Conservation (phyloP, 2,797 vertebrate species). For the Thripadectes ignobilis region DNA sequence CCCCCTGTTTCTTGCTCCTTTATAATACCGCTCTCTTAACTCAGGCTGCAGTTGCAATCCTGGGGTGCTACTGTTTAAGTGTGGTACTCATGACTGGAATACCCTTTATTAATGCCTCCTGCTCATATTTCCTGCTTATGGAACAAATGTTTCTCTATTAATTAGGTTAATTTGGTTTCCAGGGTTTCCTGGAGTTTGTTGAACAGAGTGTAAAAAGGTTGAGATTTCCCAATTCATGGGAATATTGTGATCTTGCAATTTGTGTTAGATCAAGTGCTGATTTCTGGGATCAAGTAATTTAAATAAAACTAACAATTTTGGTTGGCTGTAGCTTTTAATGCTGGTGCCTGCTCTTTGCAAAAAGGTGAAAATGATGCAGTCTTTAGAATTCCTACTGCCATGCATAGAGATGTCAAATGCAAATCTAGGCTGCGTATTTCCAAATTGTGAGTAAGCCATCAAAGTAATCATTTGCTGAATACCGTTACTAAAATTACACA, state of each 20-base stretch:
- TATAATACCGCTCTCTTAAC: background rate
- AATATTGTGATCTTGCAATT: background rate
- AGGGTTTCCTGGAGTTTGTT: background rate
- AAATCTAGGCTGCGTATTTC: background rate
- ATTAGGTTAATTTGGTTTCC: background rate
- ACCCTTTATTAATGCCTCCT: background rate
- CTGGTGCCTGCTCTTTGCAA: background rate
- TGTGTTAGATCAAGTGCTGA: fast-evolving
- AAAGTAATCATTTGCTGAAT: background rate
- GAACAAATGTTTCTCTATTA: background rate
- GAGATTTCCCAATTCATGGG: background rate
- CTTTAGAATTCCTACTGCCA: background rate
- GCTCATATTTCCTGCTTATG: background rate
- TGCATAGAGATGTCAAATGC: background rate
- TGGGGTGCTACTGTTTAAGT: background rate
- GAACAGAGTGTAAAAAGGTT: background rate
- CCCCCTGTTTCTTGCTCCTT: background rate
- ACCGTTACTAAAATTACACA: background rate
- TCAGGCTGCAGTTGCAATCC: background rate
- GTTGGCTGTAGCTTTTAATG: background rate
- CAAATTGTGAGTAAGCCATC: background rate
- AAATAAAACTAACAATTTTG: background rate
- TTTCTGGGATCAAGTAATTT: background rate
- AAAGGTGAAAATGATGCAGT: background rate
- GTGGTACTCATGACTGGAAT: background rate